Conservation (phyloP, 2,797 vertebrate species). For the Pseudomugil tenellus region DNA sequence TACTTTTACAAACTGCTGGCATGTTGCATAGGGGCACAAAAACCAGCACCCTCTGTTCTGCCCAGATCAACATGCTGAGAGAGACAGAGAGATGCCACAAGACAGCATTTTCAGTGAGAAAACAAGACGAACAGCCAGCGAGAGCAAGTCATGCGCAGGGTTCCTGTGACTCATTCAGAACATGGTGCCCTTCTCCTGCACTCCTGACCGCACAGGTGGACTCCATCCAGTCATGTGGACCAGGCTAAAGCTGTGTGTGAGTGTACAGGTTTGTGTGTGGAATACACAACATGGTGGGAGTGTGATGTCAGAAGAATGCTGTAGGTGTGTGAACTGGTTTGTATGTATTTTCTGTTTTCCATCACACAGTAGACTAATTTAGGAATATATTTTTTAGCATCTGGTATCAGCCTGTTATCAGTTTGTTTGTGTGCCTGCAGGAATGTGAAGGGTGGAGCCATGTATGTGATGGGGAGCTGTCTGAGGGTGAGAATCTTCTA, state of each 20-base stretch:
- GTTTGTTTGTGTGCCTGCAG: conserved; percentile 51
- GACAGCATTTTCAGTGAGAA: conserved; percentile 31
- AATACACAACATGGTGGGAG: conserved; percentile 28
- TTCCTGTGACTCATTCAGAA: conserved; percentile 70
- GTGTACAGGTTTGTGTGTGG: conserved; percentile 15
- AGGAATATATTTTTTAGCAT: conserved; percentile 13
- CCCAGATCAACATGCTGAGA: neutral
- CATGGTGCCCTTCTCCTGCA: conserved; percentile 54
- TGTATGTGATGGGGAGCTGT: conserved; percentile 38
- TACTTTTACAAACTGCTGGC: conserved; percentile 59
- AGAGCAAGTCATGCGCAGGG: conserved; percentile 39
- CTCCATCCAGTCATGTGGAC: conserved; percentile 37
- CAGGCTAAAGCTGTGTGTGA: conserved; percentile 4
- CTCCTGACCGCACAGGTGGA: conserved; percentile 65
- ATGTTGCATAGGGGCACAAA: conserved; percentile 35
- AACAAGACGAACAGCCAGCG: conserved; percentile 8
- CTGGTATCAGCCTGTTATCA: conserved; percentile 47
- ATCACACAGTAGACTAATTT: conserved; percentile 5
- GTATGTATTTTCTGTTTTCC: conserved; percentile 15
- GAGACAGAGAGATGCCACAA: conserved; percentile 6
- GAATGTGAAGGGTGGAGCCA: conserved; percentile 61
- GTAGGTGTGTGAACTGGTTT: conserved; percentile 3
- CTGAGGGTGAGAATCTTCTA: conserved; percentile 55
- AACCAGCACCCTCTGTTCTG: conserved; percentile 13
- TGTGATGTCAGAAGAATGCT: conserved; percentile 50